These are phyloP conservation scores for Brachyptera putata DNA, from an alignment of 2,888 invertebrate species.

Conservation along the genomic window DNA sequence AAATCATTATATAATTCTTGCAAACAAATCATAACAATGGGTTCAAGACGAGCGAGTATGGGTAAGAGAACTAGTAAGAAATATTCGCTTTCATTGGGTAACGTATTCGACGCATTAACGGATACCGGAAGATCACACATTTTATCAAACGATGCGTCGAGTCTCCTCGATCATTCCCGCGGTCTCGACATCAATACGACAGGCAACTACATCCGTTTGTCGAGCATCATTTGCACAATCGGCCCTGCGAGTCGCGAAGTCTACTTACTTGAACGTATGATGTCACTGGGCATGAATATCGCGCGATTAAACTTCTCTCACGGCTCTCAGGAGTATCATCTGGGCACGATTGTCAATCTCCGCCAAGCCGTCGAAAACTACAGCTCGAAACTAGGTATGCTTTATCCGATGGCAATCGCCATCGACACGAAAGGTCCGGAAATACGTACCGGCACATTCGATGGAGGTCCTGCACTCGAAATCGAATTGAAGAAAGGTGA, in stretches of 20 bases:
- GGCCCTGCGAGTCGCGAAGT: conserved; percentile 3
- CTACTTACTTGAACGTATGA: conserved; percentile 45
- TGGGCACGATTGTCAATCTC: conserved; percentile 51
- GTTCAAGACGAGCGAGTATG: no score
- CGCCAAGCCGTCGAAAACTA: conserved; percentile 47
- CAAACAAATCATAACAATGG: no score
- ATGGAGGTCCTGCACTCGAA: conserved; percentile 44
- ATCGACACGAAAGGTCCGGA: conserved; percentile 61
- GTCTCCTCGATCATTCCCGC: background rate
- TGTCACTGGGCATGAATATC: conserved; percentile 56
- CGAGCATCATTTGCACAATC: conserved; percentile 11
- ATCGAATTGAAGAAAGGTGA: conserved; percentile 50
- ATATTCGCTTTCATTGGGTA: no score
- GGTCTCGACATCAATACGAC: background rate
- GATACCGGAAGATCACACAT: no score
- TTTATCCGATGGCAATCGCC: conserved; percentile 53
- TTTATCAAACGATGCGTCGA: background rate
- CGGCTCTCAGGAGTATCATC: conserved; percentile 55
- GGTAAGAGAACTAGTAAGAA: no score
- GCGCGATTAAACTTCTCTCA: conserved; percentile 56
- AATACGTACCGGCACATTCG: conserved; percentile 56
- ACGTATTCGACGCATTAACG: no score
- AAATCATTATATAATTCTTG: no score
- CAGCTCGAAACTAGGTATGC: conserved; percentile 40
- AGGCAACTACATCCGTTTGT: background rate